Percentiles rank a stretch among this genome's conserved stretches.
These are phyloP conservation scores for Papilio machaon DNA, from an alignment of 1,140 invertebrate species.

Conservation along the genomic window DNA sequence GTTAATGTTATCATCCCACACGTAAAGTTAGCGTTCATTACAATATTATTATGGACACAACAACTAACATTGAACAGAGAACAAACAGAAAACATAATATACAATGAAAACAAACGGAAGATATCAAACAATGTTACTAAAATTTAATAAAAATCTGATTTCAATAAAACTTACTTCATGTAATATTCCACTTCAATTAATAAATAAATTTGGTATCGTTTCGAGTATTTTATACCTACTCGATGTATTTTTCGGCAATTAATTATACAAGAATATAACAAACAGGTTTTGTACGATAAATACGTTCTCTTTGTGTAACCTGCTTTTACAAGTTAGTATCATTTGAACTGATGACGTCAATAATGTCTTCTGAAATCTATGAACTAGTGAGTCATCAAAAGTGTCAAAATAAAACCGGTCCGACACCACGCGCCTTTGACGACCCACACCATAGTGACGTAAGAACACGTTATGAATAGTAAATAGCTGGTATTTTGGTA, in stretches of 20 bases:
- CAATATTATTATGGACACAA: background rate
- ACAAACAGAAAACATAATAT: background rate
- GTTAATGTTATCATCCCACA: background rate
- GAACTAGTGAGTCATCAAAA: constrained; percentile 12
- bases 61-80: background rate
- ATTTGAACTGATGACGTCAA: constrained; percentile 19
- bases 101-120: background rate
- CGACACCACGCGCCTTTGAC: constrained; percentile 10
- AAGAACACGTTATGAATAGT: background rate
- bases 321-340: background rate
- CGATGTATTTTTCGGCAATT: background rate
- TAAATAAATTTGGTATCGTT: background rate
- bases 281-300: background rate
- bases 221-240: too few species aligned
- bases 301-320: background rate
- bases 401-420: constrained; percentile 22
- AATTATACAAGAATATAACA: background rate
- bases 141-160: background rate
- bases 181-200: background rate
- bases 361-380: background rate
- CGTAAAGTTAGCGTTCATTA: background rate
- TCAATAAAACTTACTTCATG: background rate
- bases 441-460: constrained; percentile 26
- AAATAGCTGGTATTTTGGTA: background rate
- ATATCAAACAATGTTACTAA: background rate